Evolutionary conservation across 2,888 invertebrate genomes (phyloP), one percentile per base, ranked within the genome.

Genomic region (Cryptops parisi): DNA sequence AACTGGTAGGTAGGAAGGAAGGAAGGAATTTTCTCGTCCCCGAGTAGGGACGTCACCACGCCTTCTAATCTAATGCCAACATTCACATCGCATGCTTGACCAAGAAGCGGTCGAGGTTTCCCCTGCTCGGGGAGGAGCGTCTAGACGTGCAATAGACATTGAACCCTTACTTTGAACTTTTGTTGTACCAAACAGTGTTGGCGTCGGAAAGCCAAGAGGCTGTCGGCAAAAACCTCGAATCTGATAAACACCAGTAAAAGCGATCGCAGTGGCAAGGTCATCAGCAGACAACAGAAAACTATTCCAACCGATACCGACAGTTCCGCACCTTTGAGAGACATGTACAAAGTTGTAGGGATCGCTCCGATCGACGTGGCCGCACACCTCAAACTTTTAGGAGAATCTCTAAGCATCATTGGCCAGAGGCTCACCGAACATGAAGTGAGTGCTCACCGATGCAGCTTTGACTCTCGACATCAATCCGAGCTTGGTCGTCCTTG

Each of bases 331-430:
- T 24, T 40, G 15, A 25, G 27, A 21, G 49, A 50, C 15, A 24
- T 39, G n/a, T 49, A 41, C 46, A 54, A 53, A 67, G 78, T 79
- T 23, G 76, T 79, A 5, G 83, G 82, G 6, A 84, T 84, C 44
- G 80, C 82, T 53, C 83, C 89, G 0, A 79, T 87, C 1, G 93
- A 94, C 68, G 84, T 89, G 22, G 93, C 93, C 0, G 91, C 94
- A 0, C 91, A 94, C 68, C 74, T 94, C 9, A 84, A 90, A 51
- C 73, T 94, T 54, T 74, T 96, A 15, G 94, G 94, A 0, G 94
- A 94, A 69, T 93, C 90, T 64, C 75, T 96, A 19, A 84, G 85
- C 46, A 89, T 90, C 64, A 91, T 96, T 60, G 94, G 96, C 0
- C 87, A 88, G 68, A 72, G 93, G 39, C 76, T 94, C 3, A 90